Percentiles rank a stretch among this genome's conserved stretches.
phyloP scores from a whole-genome alignment of 2,888 invertebrate genomes.

The Apamea anceps region DNA sequence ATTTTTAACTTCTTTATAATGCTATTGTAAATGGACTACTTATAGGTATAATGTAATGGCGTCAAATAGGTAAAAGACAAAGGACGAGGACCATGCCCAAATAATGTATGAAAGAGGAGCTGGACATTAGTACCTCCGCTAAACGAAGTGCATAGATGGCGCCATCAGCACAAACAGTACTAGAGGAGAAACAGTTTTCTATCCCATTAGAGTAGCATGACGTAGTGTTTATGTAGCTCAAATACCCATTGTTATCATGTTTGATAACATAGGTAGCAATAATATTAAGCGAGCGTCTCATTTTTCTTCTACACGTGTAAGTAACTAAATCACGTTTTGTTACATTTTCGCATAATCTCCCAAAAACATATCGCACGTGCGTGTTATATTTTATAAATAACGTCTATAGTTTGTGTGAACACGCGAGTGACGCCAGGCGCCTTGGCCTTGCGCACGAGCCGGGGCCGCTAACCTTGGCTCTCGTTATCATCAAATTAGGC shows the following conservation, averaged over 20 bases:
- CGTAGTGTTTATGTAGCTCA: neutral
- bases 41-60: too few relatives aligned
- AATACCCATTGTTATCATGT: neutral
- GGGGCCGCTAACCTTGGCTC: conserved; percentile 66
- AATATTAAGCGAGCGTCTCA: neutral
- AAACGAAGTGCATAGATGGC: neutral
- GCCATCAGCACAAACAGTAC: neutral
- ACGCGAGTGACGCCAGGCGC: conserved; percentile 41
- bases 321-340: conserved; percentile 19
- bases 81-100: neutral
- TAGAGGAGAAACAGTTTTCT: neutral
- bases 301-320: conserved; percentile 21
- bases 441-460: conserved; percentile 65
- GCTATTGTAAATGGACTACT: too few relatives aligned
- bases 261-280: neutral
- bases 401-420: conserved; percentile 27
- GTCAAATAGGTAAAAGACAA: neutral
- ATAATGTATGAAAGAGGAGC: neutral
- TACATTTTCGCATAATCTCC: conserved; percentile 16
- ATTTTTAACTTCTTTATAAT: too few relatives aligned
- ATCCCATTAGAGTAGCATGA: neutral
- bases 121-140: neutral
- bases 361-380: conserved; percentile 39
- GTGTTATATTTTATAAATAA: conserved; percentile 38
- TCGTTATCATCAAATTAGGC: conserved; percentile 47